phyloP scores from a whole-genome alignment of 2,888 invertebrate species.

The Leucophora obtusa region DNA sequence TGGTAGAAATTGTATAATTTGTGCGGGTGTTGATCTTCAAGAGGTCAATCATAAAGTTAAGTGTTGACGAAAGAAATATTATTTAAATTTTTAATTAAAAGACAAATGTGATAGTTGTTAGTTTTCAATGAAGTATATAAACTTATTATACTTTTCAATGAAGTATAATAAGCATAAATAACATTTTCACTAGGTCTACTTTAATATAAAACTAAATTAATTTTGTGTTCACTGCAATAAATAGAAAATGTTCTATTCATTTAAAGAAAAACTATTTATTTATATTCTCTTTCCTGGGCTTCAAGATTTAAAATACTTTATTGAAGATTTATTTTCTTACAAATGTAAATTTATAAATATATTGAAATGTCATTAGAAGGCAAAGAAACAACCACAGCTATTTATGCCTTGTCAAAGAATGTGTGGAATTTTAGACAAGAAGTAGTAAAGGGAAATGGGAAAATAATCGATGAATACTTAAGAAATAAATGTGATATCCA shows the following conservation, averaged over 20 bases:
- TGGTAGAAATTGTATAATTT: slow-evolving; percentile 47
- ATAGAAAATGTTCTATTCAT: slow-evolving; percentile 8
- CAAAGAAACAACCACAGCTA: slow-evolving; percentile 6
- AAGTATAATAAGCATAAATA: too few relatives aligned
- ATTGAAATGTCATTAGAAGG: slow-evolving; percentile 38
- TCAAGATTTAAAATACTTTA: slow-evolving; percentile 5
- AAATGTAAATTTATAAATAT: slow-evolving; percentile 27
- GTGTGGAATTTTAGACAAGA: slow-evolving; percentile 13
- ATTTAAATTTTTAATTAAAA: slow-evolving; percentile 37
- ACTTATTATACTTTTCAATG: too few relatives aligned
- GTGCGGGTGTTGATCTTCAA: slow-evolving; percentile 60
- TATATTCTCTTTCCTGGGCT: not conserved
- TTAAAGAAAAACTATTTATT: slow-evolving; percentile 8
- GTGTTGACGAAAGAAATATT: slow-evolving; percentile 9
- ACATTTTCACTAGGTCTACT: not conserved
- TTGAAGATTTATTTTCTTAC: not conserved
- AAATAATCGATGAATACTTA: not conserved
- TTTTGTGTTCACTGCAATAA: slow-evolving; percentile 26
- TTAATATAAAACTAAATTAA: not conserved
- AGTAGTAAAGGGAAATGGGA: not conserved
- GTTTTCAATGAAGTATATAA: not conserved
- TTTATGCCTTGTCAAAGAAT: not conserved
- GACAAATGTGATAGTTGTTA: slow-evolving; percentile 6
- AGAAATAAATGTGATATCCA: not conserved
- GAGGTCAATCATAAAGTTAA: slow-evolving; percentile 54